Evolutionary conservation across 1,140 invertebrate genomes (phyloP).

Genomic region (Cydia fagiglandana): DNA sequence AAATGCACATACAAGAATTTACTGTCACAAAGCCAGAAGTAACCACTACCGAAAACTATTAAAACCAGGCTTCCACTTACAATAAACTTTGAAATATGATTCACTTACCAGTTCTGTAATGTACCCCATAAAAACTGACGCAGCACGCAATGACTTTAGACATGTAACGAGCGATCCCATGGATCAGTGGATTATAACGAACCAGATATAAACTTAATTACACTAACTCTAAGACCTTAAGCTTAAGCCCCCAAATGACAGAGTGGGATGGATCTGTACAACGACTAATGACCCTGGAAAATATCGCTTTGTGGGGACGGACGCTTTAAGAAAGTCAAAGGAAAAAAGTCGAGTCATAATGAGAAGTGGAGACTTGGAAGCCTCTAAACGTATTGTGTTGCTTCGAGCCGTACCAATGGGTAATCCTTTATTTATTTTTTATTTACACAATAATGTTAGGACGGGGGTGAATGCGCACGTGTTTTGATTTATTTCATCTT

Average conservation of each 20-base stretch:
- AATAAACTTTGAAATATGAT: conserved; percentile 30
- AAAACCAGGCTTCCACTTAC: neutral
- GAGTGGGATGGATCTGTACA: conserved; percentile 11
- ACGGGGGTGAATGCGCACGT: too few species aligned
- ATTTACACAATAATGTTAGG: too few species aligned
- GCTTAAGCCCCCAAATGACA: conserved; percentile 4
- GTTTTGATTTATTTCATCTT: too few species aligned
- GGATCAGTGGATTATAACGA: neutral
- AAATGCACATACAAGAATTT: neutral
- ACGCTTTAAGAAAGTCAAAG: conserved; percentile 23
- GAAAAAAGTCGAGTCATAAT: conserved; percentile 24
- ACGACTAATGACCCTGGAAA: conserved; percentile 16
- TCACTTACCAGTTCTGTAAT: conserved; percentile 12
- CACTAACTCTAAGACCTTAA: neutral
- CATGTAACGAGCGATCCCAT: neutral
- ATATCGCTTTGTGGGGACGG: neutral
- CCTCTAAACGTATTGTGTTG: conserved; percentile 7
- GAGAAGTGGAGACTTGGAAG: conserved; percentile 20
- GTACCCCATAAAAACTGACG: neutral
- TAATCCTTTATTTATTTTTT: neutral
- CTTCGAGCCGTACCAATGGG: neutral
- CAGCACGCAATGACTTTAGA: neutral
- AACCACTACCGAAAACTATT: neutral
- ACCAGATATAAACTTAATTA: neutral
- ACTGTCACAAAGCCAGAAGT: neutral